Conservation (phyloP, 2,113 vertebrate species). For the Oreochromis aureus region DNA sequence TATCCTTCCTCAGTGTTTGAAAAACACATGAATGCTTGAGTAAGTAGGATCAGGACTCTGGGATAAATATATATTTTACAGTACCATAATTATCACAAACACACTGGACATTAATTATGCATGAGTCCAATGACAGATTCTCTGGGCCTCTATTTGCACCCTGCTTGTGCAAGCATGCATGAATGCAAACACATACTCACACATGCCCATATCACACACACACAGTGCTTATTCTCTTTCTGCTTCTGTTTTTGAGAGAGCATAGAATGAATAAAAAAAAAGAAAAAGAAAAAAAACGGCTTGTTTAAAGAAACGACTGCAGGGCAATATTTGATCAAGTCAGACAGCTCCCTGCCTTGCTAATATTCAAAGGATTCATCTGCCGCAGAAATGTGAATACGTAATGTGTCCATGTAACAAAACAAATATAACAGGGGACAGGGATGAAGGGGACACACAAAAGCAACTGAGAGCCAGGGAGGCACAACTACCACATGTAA, state of each 20-base stretch:
- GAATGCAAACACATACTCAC: not conserved
- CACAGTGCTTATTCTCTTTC: not conserved
- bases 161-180: not conserved
- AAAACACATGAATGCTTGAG: not conserved
- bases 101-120: slow-evolving; percentile 34
- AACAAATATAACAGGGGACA: slow-evolving; percentile 47
- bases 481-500: not conserved
- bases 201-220: not conserved
- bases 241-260: slow-evolving; percentile 11
- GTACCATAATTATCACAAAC: slow-evolving; percentile 8
- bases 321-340: slow-evolving; percentile 66
- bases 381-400: slow-evolving; percentile 49
- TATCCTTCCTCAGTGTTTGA: not conserved
- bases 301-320: slow-evolving; percentile 46
- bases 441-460: not conserved
- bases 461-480: slow-evolving; percentile 13
- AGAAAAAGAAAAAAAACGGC: slow-evolving; percentile 12
- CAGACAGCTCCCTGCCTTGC: slow-evolving; percentile 49
- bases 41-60: not conserved
- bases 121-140: slow-evolving; percentile 23
- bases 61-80: slow-evolving; percentile 1
- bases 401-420: slow-evolving; percentile 63
- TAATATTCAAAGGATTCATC: slow-evolving; percentile 61
- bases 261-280: slow-evolving; percentile 9
- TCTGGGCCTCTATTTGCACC: not conserved